A percentile compares a stretch with the other conserved stretches of the same genome.
Conservation (phyloP, 2,797 vertebrate species). For the Agapornis canus region DNA sequence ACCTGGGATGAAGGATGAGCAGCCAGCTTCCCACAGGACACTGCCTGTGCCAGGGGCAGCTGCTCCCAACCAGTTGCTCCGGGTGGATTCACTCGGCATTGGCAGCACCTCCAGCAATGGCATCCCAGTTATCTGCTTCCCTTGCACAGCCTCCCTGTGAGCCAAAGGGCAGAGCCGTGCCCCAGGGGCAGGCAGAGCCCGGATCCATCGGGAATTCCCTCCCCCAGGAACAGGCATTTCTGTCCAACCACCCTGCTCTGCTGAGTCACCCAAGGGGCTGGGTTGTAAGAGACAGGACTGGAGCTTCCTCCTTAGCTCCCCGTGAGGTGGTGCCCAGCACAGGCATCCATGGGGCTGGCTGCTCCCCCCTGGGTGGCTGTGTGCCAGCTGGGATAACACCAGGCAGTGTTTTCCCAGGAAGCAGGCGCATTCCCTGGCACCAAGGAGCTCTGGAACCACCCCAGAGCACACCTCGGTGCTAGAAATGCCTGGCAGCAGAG, state of each 20-base stretch:
- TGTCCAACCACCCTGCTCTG: background rate
- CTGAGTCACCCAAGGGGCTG: conserved; percentile 29
- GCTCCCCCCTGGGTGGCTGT: background rate
- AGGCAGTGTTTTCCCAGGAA: background rate
- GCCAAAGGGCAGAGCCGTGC: background rate
- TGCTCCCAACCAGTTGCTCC: background rate
- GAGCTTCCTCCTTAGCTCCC: background rate
- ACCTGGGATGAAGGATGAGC: background rate
- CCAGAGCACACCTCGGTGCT: background rate
- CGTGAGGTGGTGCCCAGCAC: background rate
- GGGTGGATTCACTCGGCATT: background rate
- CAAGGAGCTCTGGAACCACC: background rate
- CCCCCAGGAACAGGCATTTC: background rate
- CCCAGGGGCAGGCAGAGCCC: background rate
- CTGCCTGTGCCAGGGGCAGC: conserved; percentile 21
- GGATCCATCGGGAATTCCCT: background rate
- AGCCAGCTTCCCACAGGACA: background rate
- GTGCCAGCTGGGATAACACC: background rate
- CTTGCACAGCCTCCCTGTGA: background rate
- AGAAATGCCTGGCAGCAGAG: background rate
- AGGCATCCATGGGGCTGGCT: background rate
- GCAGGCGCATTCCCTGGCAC: background rate
- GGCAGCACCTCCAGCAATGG: background rate
- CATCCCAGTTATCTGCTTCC: background rate
- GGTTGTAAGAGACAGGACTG: background rate